Conservation (phyloP, 2,888 invertebrate genomes). For the Pteria penguin region DNA sequence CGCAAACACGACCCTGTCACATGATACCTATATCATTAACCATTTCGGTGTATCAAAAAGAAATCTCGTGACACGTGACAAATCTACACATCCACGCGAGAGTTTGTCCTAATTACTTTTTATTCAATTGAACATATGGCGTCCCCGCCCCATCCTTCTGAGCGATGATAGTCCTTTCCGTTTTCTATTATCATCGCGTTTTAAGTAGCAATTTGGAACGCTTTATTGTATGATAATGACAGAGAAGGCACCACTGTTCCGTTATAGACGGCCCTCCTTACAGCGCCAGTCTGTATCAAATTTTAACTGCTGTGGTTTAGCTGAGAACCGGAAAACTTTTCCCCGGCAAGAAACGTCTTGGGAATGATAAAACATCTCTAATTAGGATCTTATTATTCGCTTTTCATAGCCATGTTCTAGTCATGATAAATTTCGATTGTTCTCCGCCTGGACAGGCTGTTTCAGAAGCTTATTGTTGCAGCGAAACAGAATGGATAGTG, state of each 20-base stretch:
- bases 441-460: too few species aligned
- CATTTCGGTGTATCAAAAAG: not conserved
- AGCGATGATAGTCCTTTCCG: slow-evolving; percentile 13
- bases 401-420: too few species aligned
- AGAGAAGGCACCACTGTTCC: not conserved
- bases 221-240: not conserved
- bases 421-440: too few species aligned
- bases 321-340: not conserved
- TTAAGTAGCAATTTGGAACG: slow-evolving; percentile 14
- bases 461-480: too few species aligned
- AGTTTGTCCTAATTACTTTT: slow-evolving; percentile 27
- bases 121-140: slow-evolving; percentile 34
- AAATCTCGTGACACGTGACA: slow-evolving; percentile 7
- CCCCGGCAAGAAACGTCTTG: not conserved
- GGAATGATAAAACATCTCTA: not conserved
- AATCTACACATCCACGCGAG: slow-evolving; percentile 18
- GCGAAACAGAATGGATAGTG: too few species aligned
- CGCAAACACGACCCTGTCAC: not conserved
- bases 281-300: not conserved
- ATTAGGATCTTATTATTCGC: not conserved
- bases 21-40: not conserved
- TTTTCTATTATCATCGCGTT: slow-evolving; percentile 20
- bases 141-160: slow-evolving; percentile 10
- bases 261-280: not conserved
- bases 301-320: slow-evolving; percentile 7